Conservation (phyloP, 2,888 invertebrate species). For the Hipparchia semele region DNA sequence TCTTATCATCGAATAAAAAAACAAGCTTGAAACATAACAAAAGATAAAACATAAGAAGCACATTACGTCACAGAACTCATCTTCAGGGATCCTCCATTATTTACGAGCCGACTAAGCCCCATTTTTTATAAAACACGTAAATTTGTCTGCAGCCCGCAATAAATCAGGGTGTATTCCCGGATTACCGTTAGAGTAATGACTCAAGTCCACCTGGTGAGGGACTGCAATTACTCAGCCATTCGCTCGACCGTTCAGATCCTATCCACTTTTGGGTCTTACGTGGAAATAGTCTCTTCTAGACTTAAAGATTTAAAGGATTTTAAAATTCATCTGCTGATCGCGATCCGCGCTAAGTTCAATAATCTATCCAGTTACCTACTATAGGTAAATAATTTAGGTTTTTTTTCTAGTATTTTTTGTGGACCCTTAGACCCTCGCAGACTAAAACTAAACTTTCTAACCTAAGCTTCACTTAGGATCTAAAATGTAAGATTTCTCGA, state of each 20-base stretch:
- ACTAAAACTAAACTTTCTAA: no score
- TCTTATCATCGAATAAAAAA: no score
- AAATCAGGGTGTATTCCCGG: slow-evolving; percentile 80
- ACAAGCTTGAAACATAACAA: slow-evolving; percentile 1
- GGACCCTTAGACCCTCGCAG: no score
- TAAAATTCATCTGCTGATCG: slow-evolving; percentile 11
- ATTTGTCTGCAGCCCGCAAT: slow-evolving; percentile 75
- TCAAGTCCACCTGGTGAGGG: slow-evolving; percentile 79
- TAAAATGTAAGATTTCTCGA: background rate
- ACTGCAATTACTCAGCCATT: slow-evolving; percentile 74
- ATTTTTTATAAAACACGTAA: slow-evolving; percentile 80
- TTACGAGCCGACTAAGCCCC: slow-evolving; percentile 76
- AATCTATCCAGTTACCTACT: no score
- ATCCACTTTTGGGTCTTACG: slow-evolving; percentile 45
- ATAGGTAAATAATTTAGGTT: no score
- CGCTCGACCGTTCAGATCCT: slow-evolving; percentile 60
- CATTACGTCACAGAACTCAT: slow-evolving; percentile 51
- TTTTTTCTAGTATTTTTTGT: no score
- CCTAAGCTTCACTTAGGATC: no score
- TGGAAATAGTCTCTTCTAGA: slow-evolving; percentile 31
- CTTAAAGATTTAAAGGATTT: slow-evolving; percentile 26
- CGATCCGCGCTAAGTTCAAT: background rate
- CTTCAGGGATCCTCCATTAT: slow-evolving; percentile 70
- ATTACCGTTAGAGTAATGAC: slow-evolving; percentile 82
- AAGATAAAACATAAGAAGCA: slow-evolving; percentile 41